Percentiles rank a stretch among this genome's conserved stretches.
Conservation (phyloP, 2,888 invertebrate species). For the Apamea monoglypha region DNA sequence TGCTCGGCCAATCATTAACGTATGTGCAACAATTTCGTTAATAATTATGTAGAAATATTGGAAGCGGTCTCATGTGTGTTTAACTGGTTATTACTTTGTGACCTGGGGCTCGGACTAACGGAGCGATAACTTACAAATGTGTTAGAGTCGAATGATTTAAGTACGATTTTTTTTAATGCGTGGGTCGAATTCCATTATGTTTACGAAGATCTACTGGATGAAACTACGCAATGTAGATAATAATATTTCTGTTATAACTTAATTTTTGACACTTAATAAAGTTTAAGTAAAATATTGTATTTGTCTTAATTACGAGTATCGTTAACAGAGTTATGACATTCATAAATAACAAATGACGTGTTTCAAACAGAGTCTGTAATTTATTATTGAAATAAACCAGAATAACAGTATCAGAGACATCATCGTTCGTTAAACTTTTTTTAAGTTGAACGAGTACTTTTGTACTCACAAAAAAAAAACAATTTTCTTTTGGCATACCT, state of each 20-base stretch:
- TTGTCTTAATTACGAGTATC: constrained; percentile 49
- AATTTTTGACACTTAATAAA: constrained; percentile 53
- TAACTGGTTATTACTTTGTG: constrained; percentile 85
- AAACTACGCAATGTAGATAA: constrained; percentile 41
- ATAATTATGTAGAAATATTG: constrained; percentile 85
- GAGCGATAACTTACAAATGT: constrained; percentile 75
- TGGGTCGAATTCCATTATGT: constrained; percentile 49
- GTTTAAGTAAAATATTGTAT: constrained; percentile 54
- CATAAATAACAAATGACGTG: constrained; percentile 10
- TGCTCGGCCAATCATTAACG: constrained; percentile 78
- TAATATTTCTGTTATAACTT: constrained; percentile 53
- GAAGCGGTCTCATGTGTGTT: constrained; percentile 81
- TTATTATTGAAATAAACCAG: constrained; percentile 18
- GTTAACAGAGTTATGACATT: constrained; percentile 16
- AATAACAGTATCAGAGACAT: background rate
- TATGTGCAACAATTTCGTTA: constrained; percentile 81
- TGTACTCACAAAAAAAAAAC: background rate
- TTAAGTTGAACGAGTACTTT: background rate
- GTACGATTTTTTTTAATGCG: constrained; percentile 48
- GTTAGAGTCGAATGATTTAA: constrained; percentile 71
- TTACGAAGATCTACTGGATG: constrained; percentile 30
- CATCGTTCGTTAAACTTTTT: background rate
- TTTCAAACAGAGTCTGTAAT: constrained; percentile 3
- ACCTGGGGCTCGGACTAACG: constrained; percentile 81
- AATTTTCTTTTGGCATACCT: background rate